phyloP scores from a whole-genome alignment of 2,113 vertebrate species.

The Lophochroa leadbeateri region DNA sequence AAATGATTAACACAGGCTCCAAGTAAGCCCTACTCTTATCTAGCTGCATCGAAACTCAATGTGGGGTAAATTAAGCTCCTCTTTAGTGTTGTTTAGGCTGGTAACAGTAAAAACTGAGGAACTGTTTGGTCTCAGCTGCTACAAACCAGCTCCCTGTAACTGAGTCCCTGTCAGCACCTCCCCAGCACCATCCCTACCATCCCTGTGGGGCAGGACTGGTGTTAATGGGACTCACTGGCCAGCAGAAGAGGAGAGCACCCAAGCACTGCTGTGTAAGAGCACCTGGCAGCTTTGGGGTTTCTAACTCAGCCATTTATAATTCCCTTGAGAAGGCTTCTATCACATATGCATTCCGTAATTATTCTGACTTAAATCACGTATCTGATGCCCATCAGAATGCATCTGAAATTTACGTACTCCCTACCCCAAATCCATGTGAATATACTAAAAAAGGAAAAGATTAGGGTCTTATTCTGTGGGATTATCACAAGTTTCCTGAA shows the following conservation, averaged over 20 bases:
- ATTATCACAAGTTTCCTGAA: background rate
- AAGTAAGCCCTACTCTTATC: rapidly evolving
- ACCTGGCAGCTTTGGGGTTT: background rate
- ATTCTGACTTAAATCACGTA: background rate
- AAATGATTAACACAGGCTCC: background rate
- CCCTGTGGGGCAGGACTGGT: background rate
- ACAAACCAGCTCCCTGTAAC: background rate
- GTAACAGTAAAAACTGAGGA: background rate
- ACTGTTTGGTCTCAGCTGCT: background rate
- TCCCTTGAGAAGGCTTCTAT: background rate
- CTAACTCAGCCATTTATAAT: background rate
- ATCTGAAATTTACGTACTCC: background rate
- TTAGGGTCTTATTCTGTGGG: background rate
- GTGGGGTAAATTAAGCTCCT: background rate
- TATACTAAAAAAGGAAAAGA: background rate
- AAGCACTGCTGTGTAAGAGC: background rate
- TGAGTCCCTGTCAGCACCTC: background rate
- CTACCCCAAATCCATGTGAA: background rate
- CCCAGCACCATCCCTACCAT: rapidly evolving
- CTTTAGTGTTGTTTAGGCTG: background rate
- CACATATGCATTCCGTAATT: background rate
- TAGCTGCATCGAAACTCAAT: background rate
- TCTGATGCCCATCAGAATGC: background rate
- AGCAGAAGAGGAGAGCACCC: background rate
- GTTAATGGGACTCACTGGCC: background rate